Evolutionary conservation across 2,888 invertebrate species (phyloP).

Genomic region (Gryllus longicercus): DNA sequence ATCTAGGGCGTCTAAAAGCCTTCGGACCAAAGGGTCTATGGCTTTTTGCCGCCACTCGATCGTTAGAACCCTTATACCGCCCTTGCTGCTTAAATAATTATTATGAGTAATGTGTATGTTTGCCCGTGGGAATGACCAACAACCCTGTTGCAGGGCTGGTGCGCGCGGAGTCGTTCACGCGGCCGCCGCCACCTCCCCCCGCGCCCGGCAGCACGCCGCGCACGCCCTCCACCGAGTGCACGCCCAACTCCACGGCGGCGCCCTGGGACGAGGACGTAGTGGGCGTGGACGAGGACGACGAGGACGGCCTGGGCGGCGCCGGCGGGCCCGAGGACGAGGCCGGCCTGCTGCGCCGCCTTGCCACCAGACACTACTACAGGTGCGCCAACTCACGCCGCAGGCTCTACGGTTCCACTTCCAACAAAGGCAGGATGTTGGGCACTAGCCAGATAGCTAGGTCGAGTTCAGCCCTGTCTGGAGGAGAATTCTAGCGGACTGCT

Average conservation of each 20-base stretch:
- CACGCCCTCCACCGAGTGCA: slow-evolving; percentile 37
- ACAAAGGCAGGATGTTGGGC: too few species aligned
- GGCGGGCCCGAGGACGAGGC: slow-evolving; percentile 51
- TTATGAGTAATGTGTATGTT: too few species aligned
- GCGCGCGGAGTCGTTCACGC: slow-evolving; percentile 51
- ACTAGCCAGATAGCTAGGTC: too few species aligned
- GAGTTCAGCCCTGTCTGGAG: too few species aligned
- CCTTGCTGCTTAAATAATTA: too few species aligned
- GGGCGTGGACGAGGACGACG: slow-evolving; percentile 37
- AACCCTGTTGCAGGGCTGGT: slow-evolving; percentile 47
- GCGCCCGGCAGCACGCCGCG: slow-evolving; percentile 37
- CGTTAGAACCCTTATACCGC: too few species aligned
- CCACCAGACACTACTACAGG: slow-evolving; percentile 53
- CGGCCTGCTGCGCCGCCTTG: slow-evolving; percentile 53
- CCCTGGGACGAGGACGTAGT: slow-evolving; percentile 41
- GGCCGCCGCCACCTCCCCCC: slow-evolving; percentile 48
- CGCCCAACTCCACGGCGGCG: slow-evolving; percentile 40
- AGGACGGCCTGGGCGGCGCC: slow-evolving; percentile 46
- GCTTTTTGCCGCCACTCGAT: too few species aligned
- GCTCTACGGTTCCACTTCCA: too few species aligned
- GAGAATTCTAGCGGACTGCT: too few species aligned
- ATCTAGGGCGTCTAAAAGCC: too few species aligned
- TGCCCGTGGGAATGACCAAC: not conserved
- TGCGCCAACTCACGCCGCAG: slow-evolving; percentile 48
- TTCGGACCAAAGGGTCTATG: too few species aligned